phyloP scores from a whole-genome alignment of 2,113 vertebrate genomes.

The Perccottus glenii region DNA sequence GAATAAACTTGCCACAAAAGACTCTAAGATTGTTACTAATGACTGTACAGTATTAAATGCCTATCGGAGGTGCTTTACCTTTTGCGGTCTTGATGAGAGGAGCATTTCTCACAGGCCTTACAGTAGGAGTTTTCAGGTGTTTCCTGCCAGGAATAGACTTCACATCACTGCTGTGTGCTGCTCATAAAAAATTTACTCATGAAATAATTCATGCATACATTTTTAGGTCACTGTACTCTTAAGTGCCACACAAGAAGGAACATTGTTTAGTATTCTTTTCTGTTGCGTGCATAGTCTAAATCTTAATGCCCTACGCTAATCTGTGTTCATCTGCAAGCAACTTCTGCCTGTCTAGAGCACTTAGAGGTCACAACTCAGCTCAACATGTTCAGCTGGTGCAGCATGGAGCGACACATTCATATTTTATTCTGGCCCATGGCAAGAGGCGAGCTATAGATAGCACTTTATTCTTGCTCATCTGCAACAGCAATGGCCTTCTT shows the following conservation, averaged over 20 bases:
- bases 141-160: constrained; percentile 24
- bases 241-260: neutral
- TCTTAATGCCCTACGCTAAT: constrained; percentile 1
- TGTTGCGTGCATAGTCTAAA: constrained; percentile 1
- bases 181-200: constrained; percentile 28
- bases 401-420: constrained; percentile 65
- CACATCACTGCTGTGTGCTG: constrained; percentile 14
- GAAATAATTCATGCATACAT: constrained; percentile 14
- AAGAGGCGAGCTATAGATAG: constrained; percentile 73
- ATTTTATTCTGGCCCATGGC: constrained; percentile 73
- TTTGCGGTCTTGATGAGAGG: neutral
- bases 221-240: constrained; percentile 11
- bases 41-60: neutral
- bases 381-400: constrained; percentile 40
- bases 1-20: too few species aligned
- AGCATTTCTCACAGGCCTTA: neutral
- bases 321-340: constrained; percentile 18
- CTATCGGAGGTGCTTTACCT: neutral
- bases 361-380: constrained; percentile 54
- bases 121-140: constrained; percentile 18
- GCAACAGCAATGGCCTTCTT: constrained; percentile 50
- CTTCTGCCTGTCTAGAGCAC: constrained; percentile 38
- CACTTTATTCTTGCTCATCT: constrained; percentile 52
- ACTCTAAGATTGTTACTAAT: too few species aligned
- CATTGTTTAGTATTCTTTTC: neutral